Conservation (phyloP, 2,888 invertebrate genomes). For the Synanthedon tipuliformis region DNA sequence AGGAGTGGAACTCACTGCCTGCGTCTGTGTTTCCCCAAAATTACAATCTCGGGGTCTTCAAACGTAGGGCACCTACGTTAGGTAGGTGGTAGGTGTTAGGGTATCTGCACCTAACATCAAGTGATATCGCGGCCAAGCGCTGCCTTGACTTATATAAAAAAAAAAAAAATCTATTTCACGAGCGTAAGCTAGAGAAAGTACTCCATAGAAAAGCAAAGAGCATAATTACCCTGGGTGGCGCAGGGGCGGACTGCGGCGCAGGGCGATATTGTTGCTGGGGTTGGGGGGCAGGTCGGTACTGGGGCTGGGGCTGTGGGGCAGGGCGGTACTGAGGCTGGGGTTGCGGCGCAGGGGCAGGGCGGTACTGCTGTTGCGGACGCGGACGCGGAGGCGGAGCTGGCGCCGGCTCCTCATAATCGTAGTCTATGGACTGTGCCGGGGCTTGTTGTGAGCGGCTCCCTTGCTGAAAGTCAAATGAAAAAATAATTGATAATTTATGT, state of each 20-base stretch:
- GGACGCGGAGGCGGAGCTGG: slow-evolving; percentile 25
- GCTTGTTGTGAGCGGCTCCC: slow-evolving; percentile 26
- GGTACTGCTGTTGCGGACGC: slow-evolving; percentile 17
- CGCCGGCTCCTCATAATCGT: slow-evolving; percentile 47
- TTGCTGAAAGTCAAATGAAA: slow-evolving; percentile 11
- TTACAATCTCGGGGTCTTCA: too few relatives aligned
- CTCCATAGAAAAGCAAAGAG: background rate
- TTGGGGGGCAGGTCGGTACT: slow-evolving; percentile 5
- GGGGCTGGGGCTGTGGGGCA: slow-evolving; percentile 13
- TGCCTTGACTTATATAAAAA: too few relatives aligned
- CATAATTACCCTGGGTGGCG: slow-evolving; percentile 48
- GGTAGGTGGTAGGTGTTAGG: too few relatives aligned
- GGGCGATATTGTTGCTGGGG: slow-evolving; percentile 16
- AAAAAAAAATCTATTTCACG: too few relatives aligned
- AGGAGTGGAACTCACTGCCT: too few relatives aligned
- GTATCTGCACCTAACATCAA: too few relatives aligned
- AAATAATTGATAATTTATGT: too few relatives aligned
- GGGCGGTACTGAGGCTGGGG: slow-evolving; percentile 25
- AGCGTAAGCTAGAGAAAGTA: background rate
- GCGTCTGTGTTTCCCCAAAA: too few relatives aligned
- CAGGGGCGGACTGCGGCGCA: slow-evolving; percentile 28
- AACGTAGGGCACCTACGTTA: too few relatives aligned
- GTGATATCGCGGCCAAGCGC: too few relatives aligned
- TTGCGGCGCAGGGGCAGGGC: slow-evolving; percentile 14
- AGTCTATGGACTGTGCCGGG: slow-evolving; percentile 26